These are phyloP conservation scores for Chelon labrosus DNA, from an alignment of 2,797 vertebrate genomes.

Conservation along the genomic window DNA sequence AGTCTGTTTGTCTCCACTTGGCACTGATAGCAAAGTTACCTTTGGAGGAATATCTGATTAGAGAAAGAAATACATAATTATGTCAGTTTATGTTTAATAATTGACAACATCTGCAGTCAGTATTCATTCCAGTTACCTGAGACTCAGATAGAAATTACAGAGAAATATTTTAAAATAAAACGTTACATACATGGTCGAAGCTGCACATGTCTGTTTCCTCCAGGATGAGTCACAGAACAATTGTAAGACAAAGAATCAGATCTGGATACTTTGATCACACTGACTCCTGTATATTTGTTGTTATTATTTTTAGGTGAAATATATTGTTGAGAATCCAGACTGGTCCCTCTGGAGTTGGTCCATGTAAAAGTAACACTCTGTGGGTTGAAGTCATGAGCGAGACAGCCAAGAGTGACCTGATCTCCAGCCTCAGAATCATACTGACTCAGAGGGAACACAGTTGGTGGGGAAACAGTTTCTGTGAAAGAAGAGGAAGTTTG, in stretches of 20 bases:
- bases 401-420: constrained; percentile 40
- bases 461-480: accelerated
- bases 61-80: too few species aligned
- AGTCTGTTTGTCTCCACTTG: too few species aligned
- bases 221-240: background rate
- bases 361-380: constrained; percentile 17
- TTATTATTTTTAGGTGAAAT: accelerated
- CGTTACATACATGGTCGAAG: background rate
- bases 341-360: background rate
- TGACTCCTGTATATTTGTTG: constrained; percentile 28
- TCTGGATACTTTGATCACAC: constrained; percentile 1
- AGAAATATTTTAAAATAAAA: background rate
- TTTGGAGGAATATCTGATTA: too few species aligned
- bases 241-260: background rate
- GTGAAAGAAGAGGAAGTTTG: constrained; percentile 6
- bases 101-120: too few species aligned
- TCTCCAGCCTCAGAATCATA: accelerated
- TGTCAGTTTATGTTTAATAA: too few species aligned
- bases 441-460: constrained; percentile 29
- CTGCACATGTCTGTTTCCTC: accelerated
- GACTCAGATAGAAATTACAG: background rate
- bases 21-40: too few species aligned
- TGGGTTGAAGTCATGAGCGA: constrained; percentile 25
- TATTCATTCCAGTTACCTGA: too few species aligned
- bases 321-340: background rate